These are phyloP conservation scores for Phalanger gymnotis DNA, from an alignment of 2,797 vertebrate species.

Conservation along the genomic window DNA sequence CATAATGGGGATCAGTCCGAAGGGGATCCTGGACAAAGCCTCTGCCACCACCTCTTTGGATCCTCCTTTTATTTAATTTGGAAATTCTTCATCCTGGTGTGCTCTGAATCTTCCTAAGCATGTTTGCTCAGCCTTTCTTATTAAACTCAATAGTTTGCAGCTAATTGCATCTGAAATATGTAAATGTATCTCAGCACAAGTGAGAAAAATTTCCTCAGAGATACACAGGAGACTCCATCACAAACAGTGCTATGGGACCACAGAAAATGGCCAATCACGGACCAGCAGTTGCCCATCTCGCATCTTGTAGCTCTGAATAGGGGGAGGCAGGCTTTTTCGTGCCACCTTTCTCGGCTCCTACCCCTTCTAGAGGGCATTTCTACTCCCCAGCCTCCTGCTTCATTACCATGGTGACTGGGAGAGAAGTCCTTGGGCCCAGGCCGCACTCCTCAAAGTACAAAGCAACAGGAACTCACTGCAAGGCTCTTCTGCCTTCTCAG, in stretches of 20 bases:
- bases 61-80: neutral
- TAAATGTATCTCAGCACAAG: neutral
- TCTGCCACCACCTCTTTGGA: rapidly evolving
- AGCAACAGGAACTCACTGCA: neutral
- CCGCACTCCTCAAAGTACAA: neutral
- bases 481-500: neutral
- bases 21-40: neutral
- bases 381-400: neutral
- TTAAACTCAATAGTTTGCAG: neutral
- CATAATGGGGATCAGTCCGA: neutral
- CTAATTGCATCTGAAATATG: neutral
- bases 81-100: neutral
- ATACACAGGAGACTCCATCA: neutral
- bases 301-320: neutral
- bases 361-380: neutral
- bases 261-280: too few species aligned
- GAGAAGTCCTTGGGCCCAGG: neutral
- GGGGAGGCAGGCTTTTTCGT: neutral
- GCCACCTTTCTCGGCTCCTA: neutral
- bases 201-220: neutral
- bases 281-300: neutral
- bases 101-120: neutral
- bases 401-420: neutral
- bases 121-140: neutral
- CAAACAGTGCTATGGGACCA: neutral